Percentiles rank a stretch among this genome's conserved stretches.
phyloP scores from a whole-genome alignment of 2,113 vertebrate genomes.

The Hirundichthys speculiger region DNA sequence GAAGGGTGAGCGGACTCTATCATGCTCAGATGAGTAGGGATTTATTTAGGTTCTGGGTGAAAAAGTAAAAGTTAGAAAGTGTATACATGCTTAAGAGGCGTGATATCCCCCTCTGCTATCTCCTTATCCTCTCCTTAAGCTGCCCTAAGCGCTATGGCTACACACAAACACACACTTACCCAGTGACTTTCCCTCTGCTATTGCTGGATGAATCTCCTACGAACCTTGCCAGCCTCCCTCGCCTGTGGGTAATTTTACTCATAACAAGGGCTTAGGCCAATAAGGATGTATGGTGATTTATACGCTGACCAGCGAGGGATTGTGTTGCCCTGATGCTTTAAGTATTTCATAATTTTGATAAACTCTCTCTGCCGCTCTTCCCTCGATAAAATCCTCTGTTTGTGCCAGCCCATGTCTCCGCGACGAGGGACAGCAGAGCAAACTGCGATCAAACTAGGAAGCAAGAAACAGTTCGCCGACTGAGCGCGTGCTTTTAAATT shows the following conservation, averaged over 20 bases:
- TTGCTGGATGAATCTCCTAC: constrained; percentile 71
- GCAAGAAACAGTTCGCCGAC: constrained; percentile 4
- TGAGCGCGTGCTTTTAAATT: constrained; percentile 2
- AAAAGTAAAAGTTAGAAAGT: constrained; percentile 74
- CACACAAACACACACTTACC: constrained; percentile 41
- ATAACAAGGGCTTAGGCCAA: constrained; percentile 84
- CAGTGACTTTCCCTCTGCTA: constrained; percentile 45
- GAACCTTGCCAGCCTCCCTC: constrained; percentile 73
- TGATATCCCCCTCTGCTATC: constrained; percentile 77
- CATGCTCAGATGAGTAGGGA: constrained; percentile 67
- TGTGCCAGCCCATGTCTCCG: constrained; percentile 21
- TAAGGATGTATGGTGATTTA: constrained; percentile 84
- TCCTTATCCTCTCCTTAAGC: constrained; percentile 77
- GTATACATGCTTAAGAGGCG: constrained; percentile 78
- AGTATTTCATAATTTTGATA: constrained; percentile 81
- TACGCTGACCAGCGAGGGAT: constrained; percentile 78
- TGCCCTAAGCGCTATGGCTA: constrained; percentile 64
- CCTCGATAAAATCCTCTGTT: no score
- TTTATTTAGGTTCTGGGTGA: constrained; percentile 69
- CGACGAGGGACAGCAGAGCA: constrained; percentile 49
- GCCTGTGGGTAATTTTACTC: constrained; percentile 81
- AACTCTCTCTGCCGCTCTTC: no score
- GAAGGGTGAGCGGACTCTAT: constrained; percentile 38
- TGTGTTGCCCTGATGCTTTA: constrained; percentile 77
- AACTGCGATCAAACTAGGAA: constrained; percentile 21